These are phyloP conservation scores for Fragum sueziense DNA, from an alignment of 2,888 invertebrate genomes.

Conservation along the genomic window DNA sequence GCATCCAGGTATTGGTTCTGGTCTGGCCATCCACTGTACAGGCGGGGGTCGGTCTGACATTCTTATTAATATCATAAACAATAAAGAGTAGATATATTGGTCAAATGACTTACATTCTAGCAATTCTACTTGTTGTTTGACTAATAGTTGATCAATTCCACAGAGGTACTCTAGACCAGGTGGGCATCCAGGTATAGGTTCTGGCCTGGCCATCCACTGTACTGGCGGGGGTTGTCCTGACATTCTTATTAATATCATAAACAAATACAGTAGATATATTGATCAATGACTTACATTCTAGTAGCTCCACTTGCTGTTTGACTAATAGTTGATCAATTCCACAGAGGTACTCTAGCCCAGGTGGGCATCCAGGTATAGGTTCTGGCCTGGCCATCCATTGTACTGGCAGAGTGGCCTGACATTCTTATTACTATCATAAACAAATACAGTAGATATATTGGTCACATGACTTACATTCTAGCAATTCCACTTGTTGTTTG, in stretches of 20 bases:
- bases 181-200: slow-evolving; percentile 74
- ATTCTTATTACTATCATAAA: slow-evolving; percentile 21
- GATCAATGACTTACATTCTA: slow-evolving; percentile 78
- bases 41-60: slow-evolving; percentile 37
- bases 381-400: slow-evolving; percentile 72
- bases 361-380: slow-evolving; percentile 74
- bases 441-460: background rate
- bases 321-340: slow-evolving; percentile 77
- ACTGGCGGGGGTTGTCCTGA: slow-evolving; percentile 35
- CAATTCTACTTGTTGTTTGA: slow-evolving; percentile 76
- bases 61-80: slow-evolving; percentile 12
- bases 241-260: slow-evolving; percentile 20
- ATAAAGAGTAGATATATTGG: too few relatives aligned
- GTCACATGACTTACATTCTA: slow-evolving; percentile 46
- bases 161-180: slow-evolving; percentile 80
- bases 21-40: slow-evolving; percentile 69
- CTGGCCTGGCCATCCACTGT: slow-evolving; percentile 71
- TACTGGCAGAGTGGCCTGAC: slow-evolving; percentile 34
- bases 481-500: slow-evolving; percentile 75
- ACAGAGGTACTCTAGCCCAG: slow-evolving; percentile 79
- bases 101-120: slow-evolving; percentile 58
- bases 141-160: slow-evolving; percentile 76
- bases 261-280: background rate
- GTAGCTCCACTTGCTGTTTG: slow-evolving; percentile 75
- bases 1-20: slow-evolving; percentile 71